Percentiles rank a stretch among this genome's conserved stretches.
phyloP scores from a whole-genome alignment of 1,140 invertebrate species.

The Diploscapter pachys region DNA sequence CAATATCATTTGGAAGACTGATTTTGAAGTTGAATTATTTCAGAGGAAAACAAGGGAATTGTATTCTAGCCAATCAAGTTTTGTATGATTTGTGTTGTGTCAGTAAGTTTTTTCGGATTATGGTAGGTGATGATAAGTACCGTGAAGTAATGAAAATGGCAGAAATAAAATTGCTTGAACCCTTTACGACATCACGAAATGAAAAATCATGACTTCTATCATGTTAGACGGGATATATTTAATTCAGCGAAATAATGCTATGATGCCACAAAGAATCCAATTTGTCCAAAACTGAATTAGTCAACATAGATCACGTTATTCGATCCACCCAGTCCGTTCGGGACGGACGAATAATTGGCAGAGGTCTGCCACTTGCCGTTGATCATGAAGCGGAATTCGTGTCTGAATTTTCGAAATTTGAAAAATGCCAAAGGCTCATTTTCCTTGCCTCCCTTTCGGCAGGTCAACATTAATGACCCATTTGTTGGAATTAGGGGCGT shows the following conservation, averaged over 20 bases:
- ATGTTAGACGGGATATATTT: background rate
- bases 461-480: slow-evolving; percentile 42
- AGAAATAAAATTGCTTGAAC: background rate
- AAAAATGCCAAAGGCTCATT: background rate
- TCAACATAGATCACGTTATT: slow-evolving; percentile 45
- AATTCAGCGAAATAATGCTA: background rate
- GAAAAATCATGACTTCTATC: background rate
- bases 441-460: slow-evolving; percentile 34
- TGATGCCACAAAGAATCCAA: background rate
- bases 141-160: background rate
- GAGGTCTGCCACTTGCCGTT: slow-evolving; percentile 48
- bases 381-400: slow-evolving; percentile 48
- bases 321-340: slow-evolving; percentile 41
- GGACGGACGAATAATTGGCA: slow-evolving; percentile 27
- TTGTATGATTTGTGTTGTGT: background rate
- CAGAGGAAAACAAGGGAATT: background rate
- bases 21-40: slow-evolving; percentile 1
- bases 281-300: slow-evolving; percentile 16
- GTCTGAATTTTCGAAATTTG: background rate
- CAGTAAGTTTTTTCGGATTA: background rate
- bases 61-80: background rate
- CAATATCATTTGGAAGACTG: background rate
- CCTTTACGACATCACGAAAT: background rate
- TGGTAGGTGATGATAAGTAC: background rate
- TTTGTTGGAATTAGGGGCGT: slow-evolving; percentile 9